phyloP scores from a whole-genome alignment of 2,888 invertebrate species.

The Lepas anatifera region DNA sequence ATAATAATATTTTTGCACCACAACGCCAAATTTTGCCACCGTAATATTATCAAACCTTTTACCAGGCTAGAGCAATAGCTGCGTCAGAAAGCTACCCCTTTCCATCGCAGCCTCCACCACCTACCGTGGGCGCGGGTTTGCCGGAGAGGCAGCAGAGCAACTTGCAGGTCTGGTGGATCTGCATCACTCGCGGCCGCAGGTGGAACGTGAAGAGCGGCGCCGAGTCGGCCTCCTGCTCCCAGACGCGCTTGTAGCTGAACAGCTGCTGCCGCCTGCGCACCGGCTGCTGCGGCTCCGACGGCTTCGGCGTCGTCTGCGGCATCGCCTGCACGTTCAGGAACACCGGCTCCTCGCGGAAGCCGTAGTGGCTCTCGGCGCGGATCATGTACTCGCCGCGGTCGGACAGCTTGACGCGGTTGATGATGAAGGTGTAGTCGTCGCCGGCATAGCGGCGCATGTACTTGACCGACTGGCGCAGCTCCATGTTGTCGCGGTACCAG shows the following conservation, averaged over 20 bases:
- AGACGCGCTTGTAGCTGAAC: constrained; percentile 52
- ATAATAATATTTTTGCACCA: too few relatives aligned
- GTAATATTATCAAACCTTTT: too few relatives aligned
- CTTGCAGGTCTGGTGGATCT: constrained; percentile 90
- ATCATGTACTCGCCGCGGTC: constrained; percentile 97
- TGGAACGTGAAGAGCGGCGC: constrained; percentile 97
- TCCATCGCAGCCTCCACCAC: constrained; percentile 15
- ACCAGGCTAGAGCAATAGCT: too few relatives aligned
- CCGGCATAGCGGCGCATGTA: constrained; percentile 97
- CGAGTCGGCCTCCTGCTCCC: constrained; percentile 84
- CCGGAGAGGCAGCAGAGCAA: constrained; percentile 92
- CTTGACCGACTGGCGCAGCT: constrained; percentile 91
- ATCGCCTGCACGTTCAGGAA: constrained; percentile 88
- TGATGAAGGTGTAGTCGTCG: constrained; percentile 93
- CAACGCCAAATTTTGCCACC: too few relatives aligned
- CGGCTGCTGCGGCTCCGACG: constrained; percentile 55
- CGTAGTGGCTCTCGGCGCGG: constrained; percentile 91
- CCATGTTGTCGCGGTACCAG: constrained; percentile 88
- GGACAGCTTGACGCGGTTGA: constrained; percentile 86
- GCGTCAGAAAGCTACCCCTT: neutral
- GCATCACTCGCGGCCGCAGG: constrained; percentile 95
- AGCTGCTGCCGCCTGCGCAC: constrained; percentile 66
- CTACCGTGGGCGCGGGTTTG: constrained; percentile 82
- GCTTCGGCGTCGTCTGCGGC: constrained; percentile 53
- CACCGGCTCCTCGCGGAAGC: constrained; percentile 87